Evolutionary conservation across 2,888 invertebrate species (phyloP), one percentile per base, ranked within the genome.

Genomic region (Aleiodes testaceus): DNA sequence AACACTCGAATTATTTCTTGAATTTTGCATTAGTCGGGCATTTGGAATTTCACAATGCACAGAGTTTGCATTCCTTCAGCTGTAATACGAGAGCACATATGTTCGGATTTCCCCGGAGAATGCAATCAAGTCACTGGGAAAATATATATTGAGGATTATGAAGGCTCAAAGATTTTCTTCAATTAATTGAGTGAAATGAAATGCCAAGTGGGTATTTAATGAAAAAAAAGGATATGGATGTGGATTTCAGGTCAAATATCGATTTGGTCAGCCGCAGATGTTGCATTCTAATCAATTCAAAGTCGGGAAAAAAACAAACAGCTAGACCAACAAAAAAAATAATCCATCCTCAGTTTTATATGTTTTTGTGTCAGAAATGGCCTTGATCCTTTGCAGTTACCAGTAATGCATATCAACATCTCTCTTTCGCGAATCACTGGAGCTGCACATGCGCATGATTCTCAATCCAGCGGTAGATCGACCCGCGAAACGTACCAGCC

Each of bases 401-500:
- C 26, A 30, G 1, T 52, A 16, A 30, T 18, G 49, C 20, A 18
- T 22, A 12, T 59, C 22, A 49, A 16, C 14, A n/a, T 14, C 16
- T 6, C 65, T 14, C 47, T 42, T 45, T 11, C n/a, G n/a, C 26
- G 55, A 14, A 30, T 36, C 36, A 30, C 14, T 55, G n/a, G 3
- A 3, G 16, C n/a, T 65, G 77, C 82, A 80, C 80, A 70, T 79
- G 81, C 81, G 82, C 79, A 68, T 66, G 70, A 53, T 49, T 26
- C 74, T 68, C 64, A 9, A 36, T 77, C 73, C 78, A 79, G 79
- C 79, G 79, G 77, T 75, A 81, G 80, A 85, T 85, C 85, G 85
- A 85, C 85, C 85, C 82, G 84, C 82, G 84, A 85, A 84, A 84
- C 81, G 20, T 18, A 78, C 72, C 73, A 63, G 72, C 81, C 81